These are phyloP conservation scores for Cryptus viduatorius DNA, from an alignment of 2,888 invertebrate genomes.

Conservation along the genomic window DNA sequence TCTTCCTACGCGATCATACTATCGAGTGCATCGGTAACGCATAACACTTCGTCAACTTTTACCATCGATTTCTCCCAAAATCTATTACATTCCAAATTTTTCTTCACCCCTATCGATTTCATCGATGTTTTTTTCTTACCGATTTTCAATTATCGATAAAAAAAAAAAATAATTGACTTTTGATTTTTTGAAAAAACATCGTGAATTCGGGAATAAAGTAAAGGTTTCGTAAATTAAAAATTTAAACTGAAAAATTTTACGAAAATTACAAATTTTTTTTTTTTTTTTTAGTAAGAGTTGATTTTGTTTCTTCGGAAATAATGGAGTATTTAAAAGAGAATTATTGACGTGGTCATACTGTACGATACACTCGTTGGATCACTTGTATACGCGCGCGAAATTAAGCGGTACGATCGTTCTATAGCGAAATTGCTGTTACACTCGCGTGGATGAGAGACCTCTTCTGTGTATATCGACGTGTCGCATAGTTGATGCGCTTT, in stretches of 20 bases:
- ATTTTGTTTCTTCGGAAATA: not conserved
- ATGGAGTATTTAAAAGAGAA: not conserved
- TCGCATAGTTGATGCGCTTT: slow-evolving; percentile 48
- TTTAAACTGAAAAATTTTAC: too few relatives aligned
- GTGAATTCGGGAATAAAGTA: too few relatives aligned
- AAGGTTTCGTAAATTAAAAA: too few relatives aligned
- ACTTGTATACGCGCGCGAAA: slow-evolving; percentile 61
- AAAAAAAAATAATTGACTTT: too few relatives aligned
- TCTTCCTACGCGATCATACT: not conserved
- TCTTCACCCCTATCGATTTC: too few relatives aligned
- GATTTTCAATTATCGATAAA: too few relatives aligned
- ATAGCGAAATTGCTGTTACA: slow-evolving; percentile 33
- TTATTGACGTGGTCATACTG: slow-evolving; percentile 28
- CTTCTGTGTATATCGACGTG: slow-evolving; percentile 41
- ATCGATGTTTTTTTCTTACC: too few relatives aligned
- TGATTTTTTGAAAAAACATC: too few relatives aligned
- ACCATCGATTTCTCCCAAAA: not conserved
- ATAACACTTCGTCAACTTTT: not conserved
- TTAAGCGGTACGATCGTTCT: slow-evolving; percentile 57
- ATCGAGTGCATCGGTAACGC: slow-evolving; percentile 8
- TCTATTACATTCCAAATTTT: too few relatives aligned
- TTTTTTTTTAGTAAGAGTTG: not conserved
- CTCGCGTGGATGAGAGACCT: slow-evolving; percentile 43
- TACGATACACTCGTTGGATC: slow-evolving; percentile 53
- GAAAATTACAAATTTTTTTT: not conserved